Percentiles rank a stretch among this genome's conserved stretches.
Evolutionary conservation across 2,797 vertebrate genomes (phyloP).

Genomic region (Pseudochirops corinnae): DNA sequence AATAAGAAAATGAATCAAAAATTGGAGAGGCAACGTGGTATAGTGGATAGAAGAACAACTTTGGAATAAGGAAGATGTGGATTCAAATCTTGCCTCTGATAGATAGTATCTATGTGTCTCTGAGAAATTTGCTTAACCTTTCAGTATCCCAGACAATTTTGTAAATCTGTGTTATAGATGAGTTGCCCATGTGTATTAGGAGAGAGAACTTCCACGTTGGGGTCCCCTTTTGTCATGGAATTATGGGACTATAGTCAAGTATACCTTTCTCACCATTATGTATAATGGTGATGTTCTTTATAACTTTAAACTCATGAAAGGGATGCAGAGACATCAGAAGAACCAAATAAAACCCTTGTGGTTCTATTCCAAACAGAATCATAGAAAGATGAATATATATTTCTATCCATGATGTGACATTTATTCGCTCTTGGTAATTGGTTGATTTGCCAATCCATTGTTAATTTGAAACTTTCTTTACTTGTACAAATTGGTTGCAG

Average conservation of each 20-base stretch:
- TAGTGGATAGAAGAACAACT: neutral
- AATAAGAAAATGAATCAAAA: neutral
- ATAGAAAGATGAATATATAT: constrained; percentile 37
- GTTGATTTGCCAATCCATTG: constrained; percentile 38
- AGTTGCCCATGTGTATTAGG: neutral
- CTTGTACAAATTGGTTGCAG: constrained; percentile 36
- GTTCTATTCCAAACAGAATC: neutral
- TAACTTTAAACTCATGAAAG: neutral
- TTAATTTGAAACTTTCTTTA: constrained; percentile 41
- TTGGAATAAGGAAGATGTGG: neutral
- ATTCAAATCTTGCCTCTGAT: neutral
- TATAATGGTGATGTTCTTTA: neutral
- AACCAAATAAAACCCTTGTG: neutral
- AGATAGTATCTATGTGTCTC: neutral
- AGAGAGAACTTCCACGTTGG: neutral
- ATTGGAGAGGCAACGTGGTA: neutral
- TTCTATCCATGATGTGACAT: neutral
- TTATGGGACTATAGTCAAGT: neutral
- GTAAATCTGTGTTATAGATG: neutral
- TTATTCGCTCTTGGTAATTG: constrained; percentile 32
- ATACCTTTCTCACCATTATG: neutral
- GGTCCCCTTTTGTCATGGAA: neutral
- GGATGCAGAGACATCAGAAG: neutral
- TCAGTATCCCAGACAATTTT: neutral
- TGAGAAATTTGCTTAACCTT: neutral